Base-by-base conservation (phyloP, 2,888 invertebrate species). In the Acanthosepion lycidas region DNA sequence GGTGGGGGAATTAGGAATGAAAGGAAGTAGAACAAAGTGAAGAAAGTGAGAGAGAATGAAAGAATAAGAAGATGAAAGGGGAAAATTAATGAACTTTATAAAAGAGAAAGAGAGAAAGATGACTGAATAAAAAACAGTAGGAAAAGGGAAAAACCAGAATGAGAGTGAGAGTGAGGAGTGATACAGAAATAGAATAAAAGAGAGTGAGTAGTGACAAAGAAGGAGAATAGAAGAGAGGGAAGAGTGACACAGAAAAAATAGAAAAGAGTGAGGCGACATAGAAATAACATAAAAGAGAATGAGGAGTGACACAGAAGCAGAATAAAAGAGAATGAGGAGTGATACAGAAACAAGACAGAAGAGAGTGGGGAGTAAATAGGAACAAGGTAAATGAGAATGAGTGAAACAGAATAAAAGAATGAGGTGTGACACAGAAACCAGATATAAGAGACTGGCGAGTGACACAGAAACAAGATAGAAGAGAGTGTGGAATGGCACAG, bases 341-440 rank as follows among this genome's bases (percentile, higher is more conserved):
- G 28, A 1, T 5, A 64, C 4, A 26, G n/a, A 9, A n/a, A 78
- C 6, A 9, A 0, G 6, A 78, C 0, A 78, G 28, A 28, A n/a
- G n/a, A 78, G 8, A 78, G 8, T 26, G 5, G 1, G 78, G n/a
- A n/a, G n/a, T n/a, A 15, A 0, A n/a, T 0, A 33, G 3, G 0
- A 4, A 33, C 3, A 15, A n/a, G 12, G 0, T 23, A n/a, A n/a
- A 12, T 33, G n/a, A 9, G 15, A 78, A 12, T 12, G 5, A 5
- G n/a, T 6, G 15, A n/a, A 78, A 0, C 3, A n/a, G 1, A 78
- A 33, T 12, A 33, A 33, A n/a, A 12, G 33, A 78, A 18, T 23
- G 2, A 12, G 18, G n/a, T n/a, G 9, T 5, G 4, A 78, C 12
- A n/a, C 15, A 33, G 18, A 4, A n/a, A 12, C n/a, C 33, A 15